Conservation (phyloP, 2,113 vertebrate genomes). For the Abramis brama region DNA sequence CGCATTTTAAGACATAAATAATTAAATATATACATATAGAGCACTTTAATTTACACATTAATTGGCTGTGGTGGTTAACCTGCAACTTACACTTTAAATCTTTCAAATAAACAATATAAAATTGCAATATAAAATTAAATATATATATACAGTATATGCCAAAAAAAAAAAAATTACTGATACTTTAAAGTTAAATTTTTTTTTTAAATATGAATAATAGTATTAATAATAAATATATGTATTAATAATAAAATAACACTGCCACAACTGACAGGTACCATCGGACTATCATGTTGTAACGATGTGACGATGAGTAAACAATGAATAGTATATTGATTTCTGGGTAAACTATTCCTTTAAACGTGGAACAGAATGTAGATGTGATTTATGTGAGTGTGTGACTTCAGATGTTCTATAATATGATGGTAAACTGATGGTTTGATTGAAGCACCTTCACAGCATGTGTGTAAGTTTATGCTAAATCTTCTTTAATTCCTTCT, state of each 20-base stretch:
- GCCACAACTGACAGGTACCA: no score
- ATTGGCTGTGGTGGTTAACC: no score
- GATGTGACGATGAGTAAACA: neutral
- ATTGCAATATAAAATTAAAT: no score
- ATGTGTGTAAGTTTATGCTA: neutral
- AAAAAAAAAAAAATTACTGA: neutral
- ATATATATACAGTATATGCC: neutral
- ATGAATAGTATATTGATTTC: neutral
- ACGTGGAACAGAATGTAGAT: neutral
- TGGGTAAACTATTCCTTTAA: neutral
- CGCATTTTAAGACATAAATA: no score
- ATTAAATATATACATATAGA: no score
- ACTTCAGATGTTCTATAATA: neutral
- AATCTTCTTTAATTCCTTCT: neutral
- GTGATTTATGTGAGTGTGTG: neutral
- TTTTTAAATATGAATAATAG: neutral
- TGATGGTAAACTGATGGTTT: neutral
- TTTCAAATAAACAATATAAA: no score
- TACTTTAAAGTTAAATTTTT: neutral
- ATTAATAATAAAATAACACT: no score
- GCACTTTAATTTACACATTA: no score
- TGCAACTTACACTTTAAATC: no score
- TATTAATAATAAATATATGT: no score
- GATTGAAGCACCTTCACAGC: conserved; percentile 1
- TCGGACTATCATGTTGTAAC: no score